Conservation (phyloP, 2,888 invertebrate species). For the Sarcophaga caerulescens region DNA sequence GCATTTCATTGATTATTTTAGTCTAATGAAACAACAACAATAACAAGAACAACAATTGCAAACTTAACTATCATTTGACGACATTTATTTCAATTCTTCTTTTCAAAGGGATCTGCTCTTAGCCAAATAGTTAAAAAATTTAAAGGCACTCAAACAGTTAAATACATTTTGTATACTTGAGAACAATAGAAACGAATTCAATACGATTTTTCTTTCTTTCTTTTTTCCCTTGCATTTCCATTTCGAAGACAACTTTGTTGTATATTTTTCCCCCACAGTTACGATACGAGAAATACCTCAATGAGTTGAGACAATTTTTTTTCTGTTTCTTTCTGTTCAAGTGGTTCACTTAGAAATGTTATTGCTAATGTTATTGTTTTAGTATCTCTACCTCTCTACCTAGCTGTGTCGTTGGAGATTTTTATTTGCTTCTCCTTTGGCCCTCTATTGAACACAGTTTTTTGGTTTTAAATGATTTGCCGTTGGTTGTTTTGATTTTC, state of each 20-base stretch:
- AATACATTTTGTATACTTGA: too few species aligned
- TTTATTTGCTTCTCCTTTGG: neutral
- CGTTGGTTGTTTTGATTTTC: neutral
- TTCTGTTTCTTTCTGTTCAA: neutral
- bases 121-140: neutral
- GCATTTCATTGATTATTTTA: neutral
- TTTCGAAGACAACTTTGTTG: neutral
- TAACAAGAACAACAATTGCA: neutral
- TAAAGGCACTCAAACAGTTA: neutral
- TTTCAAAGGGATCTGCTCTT: neutral
- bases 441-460: neutral
- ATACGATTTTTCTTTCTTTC: neutral
- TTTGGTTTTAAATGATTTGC: neutral
- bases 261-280: neutral
- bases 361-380: slow-evolving; percentile 9
- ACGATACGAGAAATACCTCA: neutral
- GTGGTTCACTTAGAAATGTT: slow-evolving; percentile 5
- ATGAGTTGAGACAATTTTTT: slow-evolving; percentile 3
- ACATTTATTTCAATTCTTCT: neutral
- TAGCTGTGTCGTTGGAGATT: neutral
- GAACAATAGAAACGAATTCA: too few species aligned
- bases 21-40: neutral
- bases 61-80: neutral
- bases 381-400: neutral
- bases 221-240: neutral